Evolutionary conservation across 2,888 invertebrate species (phyloP).

Genomic region (Sarcophaga caerulescens): DNA sequence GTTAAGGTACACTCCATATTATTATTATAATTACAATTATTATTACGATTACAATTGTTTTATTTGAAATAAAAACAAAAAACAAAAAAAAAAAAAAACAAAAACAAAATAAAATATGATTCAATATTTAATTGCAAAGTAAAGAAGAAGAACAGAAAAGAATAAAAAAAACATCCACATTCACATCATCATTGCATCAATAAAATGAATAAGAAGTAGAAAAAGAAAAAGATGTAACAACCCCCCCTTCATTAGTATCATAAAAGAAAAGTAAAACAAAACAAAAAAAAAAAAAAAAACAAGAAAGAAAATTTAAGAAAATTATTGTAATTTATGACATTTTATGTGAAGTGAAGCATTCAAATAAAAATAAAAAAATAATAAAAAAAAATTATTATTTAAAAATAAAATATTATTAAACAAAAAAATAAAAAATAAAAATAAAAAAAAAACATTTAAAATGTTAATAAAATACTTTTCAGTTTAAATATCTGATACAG

Average conservation of each 20-base stretch:
- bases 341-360: too few relatives aligned
- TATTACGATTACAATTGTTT: too few relatives aligned
- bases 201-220: conserved; percentile 35
- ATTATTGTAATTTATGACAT: conserved; percentile 1
- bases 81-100: too few relatives aligned
- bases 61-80: too few relatives aligned
- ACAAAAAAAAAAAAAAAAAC: conserved; percentile 45
- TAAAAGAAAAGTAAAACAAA: conserved; percentile 52
- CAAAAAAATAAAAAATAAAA: too few relatives aligned
- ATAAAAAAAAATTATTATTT: background rate
- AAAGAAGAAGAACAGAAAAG: background rate
- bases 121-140: too few relatives aligned
- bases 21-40: too few relatives aligned
- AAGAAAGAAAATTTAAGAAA: conserved; percentile 17
- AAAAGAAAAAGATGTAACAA: conserved; percentile 9
- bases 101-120: too few relatives aligned
- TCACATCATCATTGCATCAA: conserved; percentile 3
- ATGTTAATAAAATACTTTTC: conserved; percentile 71
- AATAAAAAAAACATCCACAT: conserved; percentile 5
- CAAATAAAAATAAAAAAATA: conserved; percentile 50
- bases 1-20: background rate
- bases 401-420: conserved; percentile 3
- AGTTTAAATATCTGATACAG: conserved; percentile 67
- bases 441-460: conserved; percentile 51
- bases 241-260: conserved; percentile 49